Evolutionary conservation across 2,113 vertebrate genomes (phyloP).

Genomic region (Laterallus jamaicensis): DNA sequence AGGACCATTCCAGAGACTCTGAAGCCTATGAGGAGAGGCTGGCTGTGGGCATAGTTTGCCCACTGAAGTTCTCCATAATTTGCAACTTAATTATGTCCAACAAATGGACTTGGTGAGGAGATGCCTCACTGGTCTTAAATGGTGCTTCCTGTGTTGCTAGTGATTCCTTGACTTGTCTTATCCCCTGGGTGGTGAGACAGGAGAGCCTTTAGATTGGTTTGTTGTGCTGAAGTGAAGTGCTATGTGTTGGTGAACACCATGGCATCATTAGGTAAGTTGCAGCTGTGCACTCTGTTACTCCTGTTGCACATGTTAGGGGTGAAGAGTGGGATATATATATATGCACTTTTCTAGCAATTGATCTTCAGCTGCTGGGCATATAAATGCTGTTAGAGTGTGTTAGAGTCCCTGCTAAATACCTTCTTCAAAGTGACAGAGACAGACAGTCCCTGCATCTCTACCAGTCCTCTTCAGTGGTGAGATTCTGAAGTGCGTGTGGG

Average conservation of each 20-base stretch:
- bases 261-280: not conserved
- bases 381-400: slow-evolving; percentile 20
- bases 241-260: not conserved
- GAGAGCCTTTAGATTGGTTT: not conserved
- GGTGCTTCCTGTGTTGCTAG: not conserved
- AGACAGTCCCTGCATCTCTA: slow-evolving; percentile 47
- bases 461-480: slow-evolving; percentile 39
- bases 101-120: not conserved
- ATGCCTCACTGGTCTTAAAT: not conserved
- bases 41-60: not conserved
- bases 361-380: not conserved
- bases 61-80: not conserved
- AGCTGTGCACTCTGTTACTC: not conserved
- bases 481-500: slow-evolving; percentile 16
- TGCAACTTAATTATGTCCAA: not conserved
- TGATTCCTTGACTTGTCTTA: not conserved
- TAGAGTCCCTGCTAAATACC: slow-evolving; percentile 17
- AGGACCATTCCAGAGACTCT: not conserved
- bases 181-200: not conserved
- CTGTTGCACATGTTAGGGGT: not conserved
- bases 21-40: not conserved
- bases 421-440: slow-evolving; percentile 66
- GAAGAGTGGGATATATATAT: not conserved
- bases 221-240: not conserved
- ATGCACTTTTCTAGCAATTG: not conserved